Evolutionary conservation across 2,113 vertebrate species (phyloP).

Genomic region (Neofelis nebulosa): DNA sequence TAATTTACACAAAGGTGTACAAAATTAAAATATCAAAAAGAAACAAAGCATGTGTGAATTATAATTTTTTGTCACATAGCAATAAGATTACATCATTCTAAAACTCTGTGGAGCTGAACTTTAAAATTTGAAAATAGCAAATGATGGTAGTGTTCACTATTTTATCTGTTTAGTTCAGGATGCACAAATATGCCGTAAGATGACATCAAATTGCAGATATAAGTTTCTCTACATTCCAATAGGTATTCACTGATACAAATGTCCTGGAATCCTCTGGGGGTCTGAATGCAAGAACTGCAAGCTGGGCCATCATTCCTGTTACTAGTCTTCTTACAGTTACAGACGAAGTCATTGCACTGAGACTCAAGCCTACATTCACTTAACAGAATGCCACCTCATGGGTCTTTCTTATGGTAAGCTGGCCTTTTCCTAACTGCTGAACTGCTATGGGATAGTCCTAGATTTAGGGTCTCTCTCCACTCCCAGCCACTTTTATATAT

Average conservation of each 20-base stretch:
- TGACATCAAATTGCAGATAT: neutral
- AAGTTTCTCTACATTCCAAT: neutral
- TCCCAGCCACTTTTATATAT: neutral
- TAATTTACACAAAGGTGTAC: neutral
- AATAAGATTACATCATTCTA: neutral
- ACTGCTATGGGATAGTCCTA: neutral
- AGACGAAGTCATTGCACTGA: neutral
- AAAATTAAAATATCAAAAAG: constrained; percentile 33
- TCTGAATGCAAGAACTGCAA: neutral
- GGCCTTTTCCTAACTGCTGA: neutral
- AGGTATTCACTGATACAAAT: neutral
- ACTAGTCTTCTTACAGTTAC: neutral
- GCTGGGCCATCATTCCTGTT: neutral
- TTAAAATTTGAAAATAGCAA: neutral
- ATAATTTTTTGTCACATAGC: neutral
- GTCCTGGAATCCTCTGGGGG: neutral
- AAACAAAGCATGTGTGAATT: neutral
- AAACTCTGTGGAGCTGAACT: neutral
- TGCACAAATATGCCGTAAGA: neutral
- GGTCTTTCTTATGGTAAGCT: neutral
- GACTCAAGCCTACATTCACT: neutral
- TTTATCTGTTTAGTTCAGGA: neutral
- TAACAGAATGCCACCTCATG: neutral
- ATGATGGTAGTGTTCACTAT: neutral
- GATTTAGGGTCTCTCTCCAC: neutral